phyloP scores from a whole-genome alignment of 2,888 invertebrate species.

The Cerceris ruficornis region DNA sequence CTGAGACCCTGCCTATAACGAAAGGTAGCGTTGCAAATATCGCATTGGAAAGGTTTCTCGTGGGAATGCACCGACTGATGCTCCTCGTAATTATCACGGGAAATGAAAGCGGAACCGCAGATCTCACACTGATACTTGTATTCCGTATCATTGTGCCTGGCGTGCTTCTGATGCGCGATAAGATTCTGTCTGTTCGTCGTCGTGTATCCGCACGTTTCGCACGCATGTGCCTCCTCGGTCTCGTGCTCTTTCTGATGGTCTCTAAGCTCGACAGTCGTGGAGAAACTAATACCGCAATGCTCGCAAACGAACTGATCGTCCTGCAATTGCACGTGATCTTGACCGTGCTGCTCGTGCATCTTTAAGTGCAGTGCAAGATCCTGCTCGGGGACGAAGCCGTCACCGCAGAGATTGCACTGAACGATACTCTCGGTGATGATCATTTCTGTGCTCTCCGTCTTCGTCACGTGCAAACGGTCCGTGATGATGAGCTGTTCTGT shows the following conservation, averaged over 20 bases:
- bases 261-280: slow-evolving; percentile 46
- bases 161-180: slow-evolving; percentile 70
- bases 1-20: slow-evolving; percentile 79
- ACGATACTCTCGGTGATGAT: slow-evolving; percentile 57
- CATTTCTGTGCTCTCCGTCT: slow-evolving; percentile 57
- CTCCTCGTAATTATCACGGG: slow-evolving; percentile 74
- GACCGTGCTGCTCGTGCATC: slow-evolving; percentile 57
- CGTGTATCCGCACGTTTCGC: slow-evolving; percentile 75
- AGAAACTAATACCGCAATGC: slow-evolving; percentile 67
- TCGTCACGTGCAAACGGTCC: slow-evolving; percentile 56
- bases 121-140: slow-evolving; percentile 78
- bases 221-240: slow-evolving; percentile 68
- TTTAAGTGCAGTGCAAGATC: slow-evolving; percentile 51
- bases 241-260: slow-evolving; percentile 67
- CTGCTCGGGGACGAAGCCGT: slow-evolving; percentile 64
- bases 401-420: slow-evolving; percentile 73
- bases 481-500: slow-evolving; percentile 66
- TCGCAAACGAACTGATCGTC: slow-evolving; percentile 67
- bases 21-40: slow-evolving; percentile 79
- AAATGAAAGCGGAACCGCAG: slow-evolving; percentile 76
- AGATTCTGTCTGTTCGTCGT: slow-evolving; percentile 72
- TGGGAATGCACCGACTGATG: slow-evolving; percentile 73
- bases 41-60: slow-evolving; percentile 79
- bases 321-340: slow-evolving; percentile 21
- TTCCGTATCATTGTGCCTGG: slow-evolving; percentile 69